Evolutionary conservation across 2,888 invertebrate species (phyloP).

Genomic region (Fragum sueziense): DNA sequence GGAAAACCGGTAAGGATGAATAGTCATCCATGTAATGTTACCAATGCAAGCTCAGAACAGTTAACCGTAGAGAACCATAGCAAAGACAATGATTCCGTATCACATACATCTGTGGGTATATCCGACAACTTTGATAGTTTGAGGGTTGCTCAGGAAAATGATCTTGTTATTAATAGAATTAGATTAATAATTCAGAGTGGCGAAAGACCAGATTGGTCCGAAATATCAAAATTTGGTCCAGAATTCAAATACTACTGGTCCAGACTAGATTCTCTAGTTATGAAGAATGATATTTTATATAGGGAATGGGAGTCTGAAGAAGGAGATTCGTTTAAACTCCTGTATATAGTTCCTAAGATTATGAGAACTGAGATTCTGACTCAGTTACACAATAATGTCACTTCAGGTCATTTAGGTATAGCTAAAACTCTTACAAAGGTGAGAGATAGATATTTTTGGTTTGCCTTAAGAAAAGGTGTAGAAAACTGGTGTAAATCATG

Average conservation of each 20-base stretch:
- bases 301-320: constrained; percentile 26
- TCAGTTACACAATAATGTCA: constrained; percentile 6
- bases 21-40: too few relatives aligned
- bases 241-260: constrained; percentile 29
- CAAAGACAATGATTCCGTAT: too few relatives aligned
- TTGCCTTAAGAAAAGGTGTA: constrained; percentile 30
- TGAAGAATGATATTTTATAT: constrained; percentile 23
- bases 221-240: constrained; percentile 8
- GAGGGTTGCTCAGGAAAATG: background rate
- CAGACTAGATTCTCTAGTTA: constrained; percentile 14
- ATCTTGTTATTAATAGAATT: too few relatives aligned
- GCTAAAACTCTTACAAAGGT: constrained; percentile 16
- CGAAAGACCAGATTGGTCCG: constrained; percentile 16
- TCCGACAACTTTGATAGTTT: background rate
- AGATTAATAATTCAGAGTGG: background rate
- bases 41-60: too few relatives aligned
- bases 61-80: too few relatives aligned
- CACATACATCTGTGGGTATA: background rate
- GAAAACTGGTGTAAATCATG: constrained; percentile 33
- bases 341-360: constrained; percentile 7
- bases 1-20: too few relatives aligned
- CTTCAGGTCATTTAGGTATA: constrained; percentile 12
- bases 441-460: constrained; percentile 29
- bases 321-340: background rate
- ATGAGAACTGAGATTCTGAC: background rate